Evolutionary conservation across 2,797 vertebrate genomes (phyloP), one percentile per base, ranked within the genome.

Genomic region (Silurus aristotelis): DNA sequence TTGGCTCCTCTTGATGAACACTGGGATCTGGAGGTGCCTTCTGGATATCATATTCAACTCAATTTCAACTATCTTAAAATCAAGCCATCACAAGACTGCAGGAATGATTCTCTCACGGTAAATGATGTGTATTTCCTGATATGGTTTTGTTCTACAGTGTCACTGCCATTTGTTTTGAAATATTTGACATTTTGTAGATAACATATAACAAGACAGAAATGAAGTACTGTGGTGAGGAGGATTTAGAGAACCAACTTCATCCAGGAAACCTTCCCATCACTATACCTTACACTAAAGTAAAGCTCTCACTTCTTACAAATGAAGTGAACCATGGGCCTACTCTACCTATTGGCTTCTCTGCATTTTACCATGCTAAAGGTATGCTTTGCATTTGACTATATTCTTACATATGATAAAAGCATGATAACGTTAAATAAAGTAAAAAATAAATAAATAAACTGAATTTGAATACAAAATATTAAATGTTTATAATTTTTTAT

Each of bases 31-130:
- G 87, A 87, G 4, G 97, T 97, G 20, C 96, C 97, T 0, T 88
- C 90, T 0, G 97, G 97, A 60, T 96, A 94, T 17, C 95, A 94
- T 55, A 94, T 98, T 87, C 93, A 12, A 63, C 94, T 99, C 82
- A 97, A 95, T 89, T 98, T 99, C 93, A 96, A 94, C 13, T 96
- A 97, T 83, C 66, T 98, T 93, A 97, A 99, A 86, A 93, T 97
- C 0, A 97, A 97, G 80, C 91, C 93, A 0, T 96, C 97, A 0
- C 90, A 90, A 73, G 88, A 93, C 91, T 97, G 97, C 0, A 90
- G 93, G 38, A 96, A 97, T 17, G 97, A 98, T 89, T 93, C 92
- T 17, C 92, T 98, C 64, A 95, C 94, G 96, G 97, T 99, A 83
- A 5, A 52, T 46, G 15, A 19, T 19, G n/a, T 38, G 17, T 58